A percentile compares a stretch with the other conserved stretches of the same genome.
These are phyloP conservation scores for Hartigia nigra DNA, from an alignment of 2,888 invertebrate species.

Conservation along the genomic window DNA sequence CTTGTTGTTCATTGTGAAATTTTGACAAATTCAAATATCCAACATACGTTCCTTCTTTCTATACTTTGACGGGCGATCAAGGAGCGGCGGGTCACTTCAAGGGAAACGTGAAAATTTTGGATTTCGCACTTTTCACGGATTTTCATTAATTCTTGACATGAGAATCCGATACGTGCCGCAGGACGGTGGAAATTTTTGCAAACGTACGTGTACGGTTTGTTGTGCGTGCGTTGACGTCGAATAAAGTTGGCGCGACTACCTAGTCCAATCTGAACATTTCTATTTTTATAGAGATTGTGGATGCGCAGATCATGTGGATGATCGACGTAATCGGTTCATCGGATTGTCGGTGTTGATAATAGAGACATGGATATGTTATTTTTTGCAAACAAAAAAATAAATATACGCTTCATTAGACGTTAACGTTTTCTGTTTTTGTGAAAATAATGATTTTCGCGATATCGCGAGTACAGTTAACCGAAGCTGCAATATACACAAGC, in stretches of 20 bases:
- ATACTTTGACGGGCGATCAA: neutral
- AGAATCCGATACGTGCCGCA: constrained; percentile 57
- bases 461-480: constrained; percentile 36
- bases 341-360: neutral
- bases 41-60: neutral
- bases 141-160: constrained; percentile 39
- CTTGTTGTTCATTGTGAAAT: neutral
- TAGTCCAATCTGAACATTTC: neutral
- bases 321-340: neutral
- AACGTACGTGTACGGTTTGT: constrained; percentile 41
- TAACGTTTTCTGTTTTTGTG: neutral
- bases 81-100: neutral
- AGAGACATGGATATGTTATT: neutral
- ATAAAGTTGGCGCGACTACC: neutral
- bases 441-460: neutral
- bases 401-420: neutral
- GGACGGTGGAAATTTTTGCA: constrained; percentile 48
- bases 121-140: neutral
- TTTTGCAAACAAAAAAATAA: neutral
- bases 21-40: neutral
- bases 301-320: neutral
- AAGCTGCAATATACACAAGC: constrained; percentile 21
- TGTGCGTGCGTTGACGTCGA: neutral
- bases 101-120: neutral
- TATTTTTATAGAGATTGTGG: neutral